Conservation (phyloP, 1,140 invertebrate species). For the Bradynema listronoti region DNA sequence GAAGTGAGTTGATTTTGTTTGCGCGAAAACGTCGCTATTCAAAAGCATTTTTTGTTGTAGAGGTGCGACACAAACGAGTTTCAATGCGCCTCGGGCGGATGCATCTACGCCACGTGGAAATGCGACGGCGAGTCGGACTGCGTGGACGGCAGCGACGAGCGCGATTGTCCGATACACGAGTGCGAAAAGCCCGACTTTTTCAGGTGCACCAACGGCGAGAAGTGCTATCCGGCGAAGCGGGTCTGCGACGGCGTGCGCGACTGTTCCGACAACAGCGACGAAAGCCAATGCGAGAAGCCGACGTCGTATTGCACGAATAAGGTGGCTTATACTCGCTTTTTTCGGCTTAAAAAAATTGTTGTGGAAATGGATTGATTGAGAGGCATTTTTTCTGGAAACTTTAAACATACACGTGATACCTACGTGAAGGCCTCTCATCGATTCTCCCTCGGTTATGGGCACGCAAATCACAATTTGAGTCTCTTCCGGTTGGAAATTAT, state of each 20-base stretch:
- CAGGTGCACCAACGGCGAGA: constrained; percentile 66
- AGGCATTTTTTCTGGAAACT: no score
- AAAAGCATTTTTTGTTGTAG: background rate
- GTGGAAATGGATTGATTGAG: no score
- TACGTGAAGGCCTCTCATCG: no score
- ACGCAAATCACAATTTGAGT: no score
- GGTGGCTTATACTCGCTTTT: no score
- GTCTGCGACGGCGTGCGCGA: constrained; percentile 66
- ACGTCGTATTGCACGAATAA: no score
- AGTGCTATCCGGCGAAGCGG: constrained; percentile 64
- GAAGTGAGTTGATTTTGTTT: background rate
- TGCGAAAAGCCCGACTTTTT: constrained; percentile 37
- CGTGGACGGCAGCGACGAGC: constrained; percentile 25
- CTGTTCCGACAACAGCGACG: constrained; percentile 75
- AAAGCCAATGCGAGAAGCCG: constrained; percentile 62
- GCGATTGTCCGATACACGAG: constrained; percentile 4
- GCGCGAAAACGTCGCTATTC: background rate
- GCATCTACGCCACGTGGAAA: constrained; percentile 64
- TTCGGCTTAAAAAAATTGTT: no score
- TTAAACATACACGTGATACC: no score
- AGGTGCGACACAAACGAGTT: no score
- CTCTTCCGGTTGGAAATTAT: no score
- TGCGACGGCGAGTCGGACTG: constrained; percentile 62
- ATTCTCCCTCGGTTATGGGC: no score
- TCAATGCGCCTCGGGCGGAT: constrained; percentile 25